Base-by-base conservation (phyloP, 2,888 invertebrate genomes). In the Chymomyza caudatula region DNA sequence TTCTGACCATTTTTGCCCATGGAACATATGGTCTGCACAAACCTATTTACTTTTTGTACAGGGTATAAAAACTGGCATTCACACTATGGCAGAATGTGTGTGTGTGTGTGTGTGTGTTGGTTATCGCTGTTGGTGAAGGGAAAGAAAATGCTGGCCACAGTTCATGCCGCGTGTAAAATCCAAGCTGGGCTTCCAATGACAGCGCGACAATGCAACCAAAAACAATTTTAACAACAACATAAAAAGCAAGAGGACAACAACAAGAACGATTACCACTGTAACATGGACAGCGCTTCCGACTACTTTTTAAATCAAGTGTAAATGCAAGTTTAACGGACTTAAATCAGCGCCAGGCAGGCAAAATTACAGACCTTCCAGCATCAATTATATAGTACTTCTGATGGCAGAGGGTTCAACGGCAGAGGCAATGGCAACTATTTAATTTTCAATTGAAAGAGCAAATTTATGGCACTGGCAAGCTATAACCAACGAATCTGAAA, bases 261-360 rank as follows among this genome's bases (percentile, higher is more conserved):
- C 53, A 58, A 60, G 37, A 17, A 8, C 63, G 60, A 57, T 66
- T 74, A 67, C 78, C 60, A 76, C 84, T 81, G 69, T 66, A 69
- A 73, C 86, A 78, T 51, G 77, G 72, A 78, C 71, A 67, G 52
- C 67, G 79, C 77, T 72, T 37, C 11, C 29, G 29, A 37, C 29
- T 37, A 37, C 29, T 37, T 78, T 82, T 79, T 74, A 80, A 80
- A 80, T 80, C 80, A 84, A 80, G 85, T 80, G 78, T 73, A 73
- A 78, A 76, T 81, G 78, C 76, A 78, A 83, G 84, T 83, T 71
- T 83, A 72, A 59, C 56, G 44, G 62, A 54, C 67, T 71, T 80
- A 85, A 80, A 84, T 80, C 80, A 80, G 80, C 69, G 75, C 71
- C 75, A 69, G 77, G 69, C 29, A 37, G 29, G 11, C 11, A 37